Conservation (phyloP, 1,140 invertebrate species). For the Drosophila nigrodunni region DNA sequence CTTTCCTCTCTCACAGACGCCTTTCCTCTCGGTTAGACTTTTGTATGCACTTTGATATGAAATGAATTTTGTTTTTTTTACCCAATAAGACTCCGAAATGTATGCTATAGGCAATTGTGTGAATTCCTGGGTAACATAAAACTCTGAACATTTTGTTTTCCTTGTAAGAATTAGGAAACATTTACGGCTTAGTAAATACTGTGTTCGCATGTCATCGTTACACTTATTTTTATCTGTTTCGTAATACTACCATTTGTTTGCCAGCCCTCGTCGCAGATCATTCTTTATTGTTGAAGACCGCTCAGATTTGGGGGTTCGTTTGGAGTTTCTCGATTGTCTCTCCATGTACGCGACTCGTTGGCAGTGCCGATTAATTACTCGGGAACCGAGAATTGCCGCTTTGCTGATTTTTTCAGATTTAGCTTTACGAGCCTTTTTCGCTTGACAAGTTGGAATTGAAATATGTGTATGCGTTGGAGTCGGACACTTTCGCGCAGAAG, state of each 20-base stretch:
- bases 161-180: not conserved
- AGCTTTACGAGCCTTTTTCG: slow-evolving; percentile 78
- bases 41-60: too few relatives aligned
- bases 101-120: slow-evolving; percentile 19
- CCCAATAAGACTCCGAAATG: slow-evolving; percentile 24
- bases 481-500: slow-evolving; percentile 67
- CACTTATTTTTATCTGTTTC: slow-evolving; percentile 3
- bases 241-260: not conserved
- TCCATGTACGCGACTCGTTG: slow-evolving; percentile 47
- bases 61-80: not conserved
- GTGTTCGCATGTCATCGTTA: not conserved
- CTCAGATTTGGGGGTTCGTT: slow-evolving; percentile 29
- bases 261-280: slow-evolving; percentile 7
- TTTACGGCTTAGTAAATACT: not conserved
- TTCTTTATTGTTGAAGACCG: slow-evolving; percentile 16
- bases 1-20: not conserved
- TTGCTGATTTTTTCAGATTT: slow-evolving; percentile 77
- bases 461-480: slow-evolving; percentile 72
- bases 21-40: not conserved
- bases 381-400: slow-evolving; percentile 51
- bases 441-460: slow-evolving; percentile 72
- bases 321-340: slow-evolving; percentile 14
- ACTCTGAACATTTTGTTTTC: not conserved
- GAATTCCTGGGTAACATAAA: not conserved
- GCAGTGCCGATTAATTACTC: slow-evolving; percentile 74